A percentile compares a stretch with the other conserved stretches of the same genome.
Conservation (phyloP, 1,140 invertebrate species). For the Oreohelix idahoensis region DNA sequence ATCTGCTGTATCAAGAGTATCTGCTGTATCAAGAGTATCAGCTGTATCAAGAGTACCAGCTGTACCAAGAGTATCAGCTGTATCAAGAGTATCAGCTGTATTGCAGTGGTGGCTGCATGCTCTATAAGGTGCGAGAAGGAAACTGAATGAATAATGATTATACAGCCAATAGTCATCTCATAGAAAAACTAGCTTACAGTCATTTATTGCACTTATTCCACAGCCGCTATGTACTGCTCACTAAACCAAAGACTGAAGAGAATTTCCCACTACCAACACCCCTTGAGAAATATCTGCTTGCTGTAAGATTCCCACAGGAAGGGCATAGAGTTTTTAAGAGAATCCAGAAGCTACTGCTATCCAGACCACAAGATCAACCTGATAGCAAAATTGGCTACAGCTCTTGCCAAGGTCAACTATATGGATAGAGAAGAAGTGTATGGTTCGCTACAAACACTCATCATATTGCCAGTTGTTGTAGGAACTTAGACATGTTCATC, state of each 20-base stretch:
- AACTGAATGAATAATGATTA: background rate
- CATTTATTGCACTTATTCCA: background rate
- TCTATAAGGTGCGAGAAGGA: too few relatives aligned
- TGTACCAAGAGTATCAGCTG: too few relatives aligned
- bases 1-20: too few relatives aligned
- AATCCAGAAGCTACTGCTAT: constrained; percentile 31
- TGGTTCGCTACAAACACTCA: too few relatives aligned
- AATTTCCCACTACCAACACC: constrained; percentile 56
- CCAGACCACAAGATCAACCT: constrained; percentile 28
- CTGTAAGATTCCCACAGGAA: constrained; percentile 62
- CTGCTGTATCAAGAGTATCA: too few relatives aligned
- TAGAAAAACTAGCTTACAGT: too few relatives aligned
- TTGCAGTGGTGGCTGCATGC: background rate
- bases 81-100: too few relatives aligned
- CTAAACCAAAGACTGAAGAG: constrained; percentile 53
- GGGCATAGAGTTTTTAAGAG: constrained; percentile 50
- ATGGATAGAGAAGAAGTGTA: background rate
- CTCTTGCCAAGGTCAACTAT: constrained; percentile 41
- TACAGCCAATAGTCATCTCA: too few relatives aligned
- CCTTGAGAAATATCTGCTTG: constrained; percentile 66
- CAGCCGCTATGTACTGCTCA: constrained; percentile 67
- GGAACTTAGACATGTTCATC: too few relatives aligned
- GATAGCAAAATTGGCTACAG: constrained; percentile 47
- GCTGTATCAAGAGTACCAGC: too few relatives aligned
- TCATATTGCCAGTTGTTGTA: too few relatives aligned